Percentiles rank a stretch among this genome's conserved stretches.
These are phyloP conservation scores for Takifugu flavidus DNA, from an alignment of 2,113 vertebrate species.

Conservation along the genomic window DNA sequence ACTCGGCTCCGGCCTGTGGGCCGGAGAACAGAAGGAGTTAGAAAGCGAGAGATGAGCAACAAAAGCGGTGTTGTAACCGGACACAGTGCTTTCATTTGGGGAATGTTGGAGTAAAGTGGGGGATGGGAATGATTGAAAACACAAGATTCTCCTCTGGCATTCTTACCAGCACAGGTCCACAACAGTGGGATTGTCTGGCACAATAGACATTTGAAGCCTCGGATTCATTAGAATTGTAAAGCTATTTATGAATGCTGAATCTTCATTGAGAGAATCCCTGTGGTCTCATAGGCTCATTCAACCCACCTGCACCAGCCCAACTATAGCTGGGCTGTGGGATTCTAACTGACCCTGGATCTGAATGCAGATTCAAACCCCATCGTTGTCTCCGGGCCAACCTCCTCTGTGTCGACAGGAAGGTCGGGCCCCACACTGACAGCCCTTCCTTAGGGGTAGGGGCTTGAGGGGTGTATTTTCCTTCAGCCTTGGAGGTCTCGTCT, in stretches of 20 bases:
- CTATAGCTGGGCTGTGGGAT: too few relatives aligned
- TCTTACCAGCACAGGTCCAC: slow-evolving; percentile 11
- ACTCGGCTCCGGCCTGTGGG: slow-evolving; percentile 15
- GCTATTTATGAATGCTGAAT: slow-evolving; percentile 29
- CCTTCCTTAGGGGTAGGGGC: slow-evolving; percentile 29
- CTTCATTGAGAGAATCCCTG: too few relatives aligned
- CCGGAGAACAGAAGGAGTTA: slow-evolving; percentile 21
- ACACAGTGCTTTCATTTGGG: slow-evolving; percentile 56
- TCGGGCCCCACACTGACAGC: slow-evolving; percentile 35
- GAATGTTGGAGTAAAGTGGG: slow-evolving; percentile 45
- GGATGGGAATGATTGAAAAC: slow-evolving; percentile 66
- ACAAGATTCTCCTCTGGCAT: slow-evolving; percentile 41
- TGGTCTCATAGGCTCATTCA: too few relatives aligned
- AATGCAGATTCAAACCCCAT: slow-evolving; percentile 47
- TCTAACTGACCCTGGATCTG: slow-evolving; percentile 16
- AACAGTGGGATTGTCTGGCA: slow-evolving; percentile 40
- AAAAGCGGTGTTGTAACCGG: slow-evolving; percentile 59
- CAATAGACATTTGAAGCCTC: slow-evolving; percentile 25
- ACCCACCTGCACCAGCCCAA: too few relatives aligned
- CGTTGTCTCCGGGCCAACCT: slow-evolving; percentile 20
- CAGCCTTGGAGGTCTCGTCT: slow-evolving; percentile 36
- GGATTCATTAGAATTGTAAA: slow-evolving; percentile 15
- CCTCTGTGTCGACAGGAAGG: slow-evolving; percentile 32
- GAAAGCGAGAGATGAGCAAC: slow-evolving; percentile 34
- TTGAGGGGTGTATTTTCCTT: slow-evolving; percentile 25